phyloP scores from a whole-genome alignment of 2,797 vertebrate genomes.

The Heliangelus exortis region DNA sequence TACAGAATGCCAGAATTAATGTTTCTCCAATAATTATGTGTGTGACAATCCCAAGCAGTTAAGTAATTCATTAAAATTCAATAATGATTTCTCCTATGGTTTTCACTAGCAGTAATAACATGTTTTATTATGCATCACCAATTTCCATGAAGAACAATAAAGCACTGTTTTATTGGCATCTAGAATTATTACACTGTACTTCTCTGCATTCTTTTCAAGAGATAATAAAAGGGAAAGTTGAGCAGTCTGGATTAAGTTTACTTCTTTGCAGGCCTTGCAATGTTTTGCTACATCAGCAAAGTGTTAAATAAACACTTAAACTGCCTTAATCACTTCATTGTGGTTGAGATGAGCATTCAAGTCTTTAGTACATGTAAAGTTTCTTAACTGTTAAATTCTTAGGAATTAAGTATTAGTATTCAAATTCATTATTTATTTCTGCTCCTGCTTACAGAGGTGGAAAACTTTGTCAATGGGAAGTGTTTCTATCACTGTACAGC shows the following conservation, averaged over 20 bases:
- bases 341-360: not conserved
- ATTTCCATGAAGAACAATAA: conserved; percentile 77
- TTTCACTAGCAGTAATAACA: conserved; percentile 72
- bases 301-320: not conserved
- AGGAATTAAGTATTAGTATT: not conserved
- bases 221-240: not conserved
- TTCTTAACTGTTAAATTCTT: not conserved
- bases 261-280: not conserved
- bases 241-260: not conserved
- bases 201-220: conserved; percentile 39
- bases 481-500: not conserved
- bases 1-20: conserved; percentile 77
- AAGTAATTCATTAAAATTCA: conserved; percentile 80
- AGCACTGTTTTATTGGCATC: conserved; percentile 70
- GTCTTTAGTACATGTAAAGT: not conserved
- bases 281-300: not conserved
- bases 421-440: not conserved
- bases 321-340: not conserved
- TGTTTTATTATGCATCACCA: conserved; percentile 71
- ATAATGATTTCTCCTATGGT: conserved; percentile 71
- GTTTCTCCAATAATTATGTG: conserved; percentile 76
- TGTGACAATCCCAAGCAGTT: conserved; percentile 76
- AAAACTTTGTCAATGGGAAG: not conserved
- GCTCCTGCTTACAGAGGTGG: not conserved
- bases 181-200: conserved; percentile 48